These are phyloP conservation scores for Ctenicera cuprea DNA, from an alignment of 2,888 invertebrate species.

Conservation along the genomic window DNA sequence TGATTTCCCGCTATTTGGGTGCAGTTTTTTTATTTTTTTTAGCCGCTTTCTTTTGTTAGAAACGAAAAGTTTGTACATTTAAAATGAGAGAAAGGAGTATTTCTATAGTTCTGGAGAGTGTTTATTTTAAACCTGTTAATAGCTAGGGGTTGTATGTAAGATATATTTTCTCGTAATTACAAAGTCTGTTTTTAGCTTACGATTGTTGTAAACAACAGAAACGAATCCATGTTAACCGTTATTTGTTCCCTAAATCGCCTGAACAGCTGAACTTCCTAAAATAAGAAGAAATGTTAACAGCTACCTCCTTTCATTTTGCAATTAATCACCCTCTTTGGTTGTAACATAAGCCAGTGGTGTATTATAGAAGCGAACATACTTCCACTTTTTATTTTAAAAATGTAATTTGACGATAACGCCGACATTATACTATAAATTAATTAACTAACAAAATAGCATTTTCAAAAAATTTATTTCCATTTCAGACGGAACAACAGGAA, in stretches of 20 bases:
- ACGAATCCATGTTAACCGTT: not conserved
- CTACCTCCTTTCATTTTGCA: not conserved
- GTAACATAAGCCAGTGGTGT: not conserved
- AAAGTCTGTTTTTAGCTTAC: not conserved
- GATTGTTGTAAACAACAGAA: not conserved
- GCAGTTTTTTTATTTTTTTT: too few species aligned
- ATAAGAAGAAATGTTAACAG: slow-evolving; percentile 4
- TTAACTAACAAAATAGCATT: too few species aligned
- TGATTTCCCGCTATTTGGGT: not conserved
- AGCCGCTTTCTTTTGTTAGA: too few species aligned
- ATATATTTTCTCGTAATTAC: not conserved
- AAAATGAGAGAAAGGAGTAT: too few species aligned
- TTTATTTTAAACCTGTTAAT: slow-evolving; percentile 2
- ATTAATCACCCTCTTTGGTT: slow-evolving; percentile 1
- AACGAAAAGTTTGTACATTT: too few species aligned
- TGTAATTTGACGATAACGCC: not conserved
- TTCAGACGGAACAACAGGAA: not conserved
- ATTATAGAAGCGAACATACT: not conserved
- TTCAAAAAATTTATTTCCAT: not conserved
- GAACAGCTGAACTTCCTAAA: not conserved
- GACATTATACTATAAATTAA: not conserved
- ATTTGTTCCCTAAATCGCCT: not conserved
- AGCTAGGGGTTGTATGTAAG: not conserved
- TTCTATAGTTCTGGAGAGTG: too few species aligned
- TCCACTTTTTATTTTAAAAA: not conserved